Evolutionary conservation across 2,113 vertebrate species (phyloP).

Genomic region (Macrotis lagotis): DNA sequence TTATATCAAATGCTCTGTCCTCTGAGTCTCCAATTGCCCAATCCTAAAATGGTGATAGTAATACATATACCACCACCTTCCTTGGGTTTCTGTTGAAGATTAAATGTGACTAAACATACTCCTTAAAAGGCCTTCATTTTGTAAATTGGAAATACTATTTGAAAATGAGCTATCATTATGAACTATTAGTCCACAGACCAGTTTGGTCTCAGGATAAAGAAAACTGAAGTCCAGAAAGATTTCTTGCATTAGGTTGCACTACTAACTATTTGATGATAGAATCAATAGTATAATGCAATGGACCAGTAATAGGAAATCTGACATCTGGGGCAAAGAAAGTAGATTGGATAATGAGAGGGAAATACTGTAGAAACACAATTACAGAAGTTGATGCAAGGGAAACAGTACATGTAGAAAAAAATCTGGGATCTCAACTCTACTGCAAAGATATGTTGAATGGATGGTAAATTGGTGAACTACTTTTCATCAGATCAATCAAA

Average conservation of each 20-base stretch:
- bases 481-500: no score
- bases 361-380: no score
- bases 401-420: no score
- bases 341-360: no score
- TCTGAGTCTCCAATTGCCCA: not conserved
- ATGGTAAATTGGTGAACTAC: no score
- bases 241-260: not conserved
- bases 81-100: not conserved
- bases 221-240: not conserved
- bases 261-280: not conserved
- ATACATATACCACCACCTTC: not conserved
- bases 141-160: not conserved
- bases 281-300: no score
- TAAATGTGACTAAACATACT: not conserved
- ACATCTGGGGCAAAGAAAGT: no score
- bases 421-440: no score
- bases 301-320: no score
- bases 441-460: no score
- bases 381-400: no score
- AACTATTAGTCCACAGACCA: not conserved
- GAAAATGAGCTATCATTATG: not conserved
- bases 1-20: not conserved
- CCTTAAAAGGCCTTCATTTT: not conserved
- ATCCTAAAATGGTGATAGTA: not conserved
- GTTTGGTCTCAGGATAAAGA: not conserved